Evolutionary conservation across 2,797 vertebrate species (phyloP).

Genomic region (Parotocinclus haroldoi): DNA sequence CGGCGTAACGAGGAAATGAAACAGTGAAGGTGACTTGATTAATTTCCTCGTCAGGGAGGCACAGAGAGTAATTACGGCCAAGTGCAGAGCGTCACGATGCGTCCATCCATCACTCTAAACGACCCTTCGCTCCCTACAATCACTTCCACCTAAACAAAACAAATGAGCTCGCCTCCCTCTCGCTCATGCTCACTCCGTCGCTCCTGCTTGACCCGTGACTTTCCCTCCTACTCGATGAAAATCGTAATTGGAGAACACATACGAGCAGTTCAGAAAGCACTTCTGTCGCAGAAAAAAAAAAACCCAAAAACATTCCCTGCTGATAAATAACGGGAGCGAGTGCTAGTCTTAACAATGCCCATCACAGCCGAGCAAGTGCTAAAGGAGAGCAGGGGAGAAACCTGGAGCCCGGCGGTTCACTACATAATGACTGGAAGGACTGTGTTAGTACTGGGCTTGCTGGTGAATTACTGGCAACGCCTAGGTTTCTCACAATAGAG

Average conservation of each 20-base stretch:
- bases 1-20: conserved; percentile 66
- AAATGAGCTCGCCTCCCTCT: conserved; percentile 54
- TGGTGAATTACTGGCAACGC: background rate
- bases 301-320: conserved; percentile 10
- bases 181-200: conserved; percentile 4
- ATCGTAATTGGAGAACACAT: conserved; percentile 23
- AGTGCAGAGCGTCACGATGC: conserved; percentile 71
- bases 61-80: conserved; percentile 84
- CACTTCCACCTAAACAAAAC: conserved; percentile 62
- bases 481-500: conserved; percentile 6
- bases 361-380: conserved; percentile 4
- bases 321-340: conserved; percentile 21
- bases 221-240: conserved; percentile 29
- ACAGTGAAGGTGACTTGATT: conserved; percentile 80
- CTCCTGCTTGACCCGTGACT: conserved; percentile 16
- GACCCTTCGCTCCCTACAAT: conserved; percentile 59
- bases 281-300: background rate
- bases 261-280: background rate
- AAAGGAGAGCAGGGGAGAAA: background rate
- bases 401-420: background rate
- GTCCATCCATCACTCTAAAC: conserved; percentile 77
- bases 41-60: conserved; percentile 81
- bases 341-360: conserved; percentile 19
- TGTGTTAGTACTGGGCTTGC: background rate
- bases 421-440: conserved; percentile 13